These are phyloP conservation scores for Steinernema scapterisci DNA, from an alignment of 2,888 invertebrate species.

Conservation along the genomic window DNA sequence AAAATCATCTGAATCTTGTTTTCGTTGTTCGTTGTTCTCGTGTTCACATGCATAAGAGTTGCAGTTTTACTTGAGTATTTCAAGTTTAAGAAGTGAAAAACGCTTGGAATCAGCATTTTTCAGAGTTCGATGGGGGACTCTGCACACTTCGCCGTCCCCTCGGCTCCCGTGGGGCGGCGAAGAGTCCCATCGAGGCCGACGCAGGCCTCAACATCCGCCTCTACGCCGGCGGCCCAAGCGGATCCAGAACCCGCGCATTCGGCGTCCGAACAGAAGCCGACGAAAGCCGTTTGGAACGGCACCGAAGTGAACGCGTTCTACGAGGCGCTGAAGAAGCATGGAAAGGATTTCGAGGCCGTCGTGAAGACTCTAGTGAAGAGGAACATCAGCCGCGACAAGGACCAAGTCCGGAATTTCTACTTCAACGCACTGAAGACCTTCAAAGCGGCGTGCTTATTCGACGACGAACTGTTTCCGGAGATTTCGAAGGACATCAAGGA, in stretches of 20 bases:
- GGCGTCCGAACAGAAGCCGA: neutral
- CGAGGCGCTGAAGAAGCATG: conserved; percentile 45
- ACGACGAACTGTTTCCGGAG: conserved; percentile 30
- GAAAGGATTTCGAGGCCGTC: conserved; percentile 60
- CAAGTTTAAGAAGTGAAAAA: neutral
- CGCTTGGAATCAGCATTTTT: neutral
- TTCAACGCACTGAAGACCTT: conserved; percentile 54
- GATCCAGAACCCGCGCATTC: conserved; percentile 5
- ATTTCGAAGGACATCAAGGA: conserved; percentile 35
- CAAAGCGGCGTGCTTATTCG: conserved; percentile 36
- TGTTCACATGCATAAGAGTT: too few species aligned
- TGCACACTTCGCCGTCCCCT: neutral
- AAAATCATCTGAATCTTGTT: too few species aligned
- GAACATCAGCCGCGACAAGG: conserved; percentile 53
- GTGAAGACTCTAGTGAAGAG: conserved; percentile 47
- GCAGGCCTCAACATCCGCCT: neutral
- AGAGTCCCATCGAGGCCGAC: neutral
- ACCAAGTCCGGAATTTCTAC: conserved; percentile 57
- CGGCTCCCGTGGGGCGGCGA: neutral
- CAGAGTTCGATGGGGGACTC: conserved; percentile 9
- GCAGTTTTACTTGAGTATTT: neutral
- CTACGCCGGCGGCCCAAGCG: neutral
- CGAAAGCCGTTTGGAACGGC: conserved; percentile 20
- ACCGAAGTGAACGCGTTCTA: conserved; percentile 21
- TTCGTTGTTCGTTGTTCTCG: too few species aligned